Evolutionary conservation across 2,888 invertebrate genomes (phyloP).

Genomic region (Diplolepis rosae): DNA sequence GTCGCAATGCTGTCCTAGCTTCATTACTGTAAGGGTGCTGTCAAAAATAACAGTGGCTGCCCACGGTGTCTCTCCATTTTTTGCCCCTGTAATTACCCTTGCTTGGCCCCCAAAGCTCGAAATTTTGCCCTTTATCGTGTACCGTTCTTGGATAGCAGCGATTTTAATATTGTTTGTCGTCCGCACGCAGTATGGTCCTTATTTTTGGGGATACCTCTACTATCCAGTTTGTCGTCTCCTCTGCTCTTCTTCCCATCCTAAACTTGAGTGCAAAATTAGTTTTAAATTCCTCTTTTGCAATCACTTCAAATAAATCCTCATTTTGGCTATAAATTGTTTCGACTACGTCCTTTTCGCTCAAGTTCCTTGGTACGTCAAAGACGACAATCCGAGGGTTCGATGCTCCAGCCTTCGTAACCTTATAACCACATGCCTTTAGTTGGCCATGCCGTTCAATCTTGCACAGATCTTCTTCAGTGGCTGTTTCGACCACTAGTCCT

Average conservation of each 20-base stretch:
- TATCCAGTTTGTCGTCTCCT: slow-evolving; percentile 12
- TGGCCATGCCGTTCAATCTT: slow-evolving; percentile 8
- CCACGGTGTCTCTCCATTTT: background rate
- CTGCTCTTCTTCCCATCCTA: slow-evolving; percentile 3
- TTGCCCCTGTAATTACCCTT: background rate
- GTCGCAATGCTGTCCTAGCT: background rate
- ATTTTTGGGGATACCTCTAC: slow-evolving; percentile 7
- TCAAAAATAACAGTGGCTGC: background rate
- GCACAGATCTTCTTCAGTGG: background rate
- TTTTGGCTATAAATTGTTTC: background rate
- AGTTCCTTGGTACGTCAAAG: slow-evolving; percentile 16
- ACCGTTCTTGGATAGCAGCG: slow-evolving; percentile 1
- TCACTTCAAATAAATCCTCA: background rate
- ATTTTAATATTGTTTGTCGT: background rate
- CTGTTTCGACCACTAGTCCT: slow-evolving; percentile 34
- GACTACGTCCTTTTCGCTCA: background rate
- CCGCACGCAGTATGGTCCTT: background rate
- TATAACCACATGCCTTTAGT: slow-evolving; percentile 24
- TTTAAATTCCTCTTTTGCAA: background rate
- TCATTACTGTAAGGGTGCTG: background rate
- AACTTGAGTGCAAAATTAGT: background rate
- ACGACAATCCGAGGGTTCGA: slow-evolving; percentile 18
- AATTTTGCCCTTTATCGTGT: background rate
- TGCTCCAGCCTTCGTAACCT: slow-evolving; percentile 15
- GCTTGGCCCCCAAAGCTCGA: background rate